Conservation (phyloP, 2,888 invertebrate species). For the Euspilapteryx auroguttella region DNA sequence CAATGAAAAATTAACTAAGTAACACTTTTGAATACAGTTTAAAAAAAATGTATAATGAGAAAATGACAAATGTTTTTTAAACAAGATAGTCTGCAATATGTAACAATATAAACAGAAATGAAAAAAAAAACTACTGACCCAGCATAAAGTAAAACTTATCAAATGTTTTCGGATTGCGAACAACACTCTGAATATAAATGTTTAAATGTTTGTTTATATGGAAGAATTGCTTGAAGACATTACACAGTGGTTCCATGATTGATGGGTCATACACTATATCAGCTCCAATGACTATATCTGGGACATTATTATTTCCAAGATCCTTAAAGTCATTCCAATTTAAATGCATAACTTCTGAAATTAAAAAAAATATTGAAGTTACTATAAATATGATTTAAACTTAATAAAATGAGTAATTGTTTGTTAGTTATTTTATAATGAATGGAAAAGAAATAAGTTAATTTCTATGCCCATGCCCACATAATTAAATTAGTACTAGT, state of each 20-base stretch:
- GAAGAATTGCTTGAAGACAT: conserved; percentile 22
- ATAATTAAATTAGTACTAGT: too few relatives aligned
- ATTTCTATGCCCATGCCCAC: too few relatives aligned
- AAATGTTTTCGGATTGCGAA: conserved; percentile 68
- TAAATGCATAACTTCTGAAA: conserved; percentile 23
- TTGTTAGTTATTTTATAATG: too few relatives aligned
- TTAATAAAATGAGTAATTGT: too few relatives aligned
- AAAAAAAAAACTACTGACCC: too few relatives aligned
- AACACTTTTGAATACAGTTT: too few relatives aligned
- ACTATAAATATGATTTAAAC: neutral
- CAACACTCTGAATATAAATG: conserved; percentile 33
- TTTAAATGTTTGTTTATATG: conserved; percentile 21
- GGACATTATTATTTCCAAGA: conserved; percentile 15
- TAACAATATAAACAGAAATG: too few relatives aligned
- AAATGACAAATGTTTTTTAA: too few relatives aligned
- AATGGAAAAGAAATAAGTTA: too few relatives aligned
- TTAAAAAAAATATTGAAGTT: neutral
- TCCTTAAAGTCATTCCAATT: conserved; percentile 31
- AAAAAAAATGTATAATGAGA: too few relatives aligned
- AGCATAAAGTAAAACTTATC: conserved; percentile 60
- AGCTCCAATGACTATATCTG: conserved; percentile 41
- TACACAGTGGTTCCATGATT: conserved; percentile 27
- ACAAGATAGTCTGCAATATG: too few relatives aligned
- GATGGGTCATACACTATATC: conserved; percentile 48
- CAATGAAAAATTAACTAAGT: too few relatives aligned